Conservation (phyloP, 1,140 invertebrate genomes). For the Hermetia illucens region DNA sequence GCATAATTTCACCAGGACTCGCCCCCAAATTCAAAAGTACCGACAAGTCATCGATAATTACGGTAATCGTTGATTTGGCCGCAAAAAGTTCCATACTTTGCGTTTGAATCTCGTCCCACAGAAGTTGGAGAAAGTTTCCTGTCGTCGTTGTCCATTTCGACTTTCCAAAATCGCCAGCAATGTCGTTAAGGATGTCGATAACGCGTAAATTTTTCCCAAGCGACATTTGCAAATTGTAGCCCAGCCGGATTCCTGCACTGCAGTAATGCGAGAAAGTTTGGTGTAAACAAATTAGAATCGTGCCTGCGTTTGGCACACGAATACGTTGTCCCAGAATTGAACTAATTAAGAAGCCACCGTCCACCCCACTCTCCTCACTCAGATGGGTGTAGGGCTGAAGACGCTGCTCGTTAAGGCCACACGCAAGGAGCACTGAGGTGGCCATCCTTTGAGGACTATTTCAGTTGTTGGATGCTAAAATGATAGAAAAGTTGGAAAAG, state of each 20-base stretch:
- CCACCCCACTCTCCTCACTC: slow-evolving; percentile 48
- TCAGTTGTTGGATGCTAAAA: too few relatives aligned
- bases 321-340: slow-evolving; percentile 40
- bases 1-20: slow-evolving; percentile 35
- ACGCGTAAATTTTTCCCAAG: slow-evolving; percentile 37
- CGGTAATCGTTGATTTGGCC: slow-evolving; percentile 30
- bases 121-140: too few relatives aligned
- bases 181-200: slow-evolving; percentile 39
- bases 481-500: too few relatives aligned
- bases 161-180: slow-evolving; percentile 28
- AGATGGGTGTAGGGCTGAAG: slow-evolving; percentile 43
- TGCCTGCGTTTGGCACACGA: slow-evolving; percentile 36
- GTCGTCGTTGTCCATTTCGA: too few relatives aligned
- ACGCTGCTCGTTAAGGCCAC: slow-evolving; percentile 42
- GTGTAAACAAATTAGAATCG: slow-evolving; percentile 50
- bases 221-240: slow-evolving; percentile 47
- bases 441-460: slow-evolving; percentile 33
- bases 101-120: too few relatives aligned
- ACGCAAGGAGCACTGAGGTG: slow-evolving; percentile 35
- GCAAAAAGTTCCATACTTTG: too few relatives aligned
- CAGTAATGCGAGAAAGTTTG: slow-evolving; percentile 56
- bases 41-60: slow-evolving; percentile 55
- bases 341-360: slow-evolving; percentile 53
- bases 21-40: slow-evolving; percentile 49
- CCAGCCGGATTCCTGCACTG: slow-evolving; percentile 53